Base-by-base conservation (phyloP, 2,797 vertebrate genomes). In the Paguma larvata region DNA sequence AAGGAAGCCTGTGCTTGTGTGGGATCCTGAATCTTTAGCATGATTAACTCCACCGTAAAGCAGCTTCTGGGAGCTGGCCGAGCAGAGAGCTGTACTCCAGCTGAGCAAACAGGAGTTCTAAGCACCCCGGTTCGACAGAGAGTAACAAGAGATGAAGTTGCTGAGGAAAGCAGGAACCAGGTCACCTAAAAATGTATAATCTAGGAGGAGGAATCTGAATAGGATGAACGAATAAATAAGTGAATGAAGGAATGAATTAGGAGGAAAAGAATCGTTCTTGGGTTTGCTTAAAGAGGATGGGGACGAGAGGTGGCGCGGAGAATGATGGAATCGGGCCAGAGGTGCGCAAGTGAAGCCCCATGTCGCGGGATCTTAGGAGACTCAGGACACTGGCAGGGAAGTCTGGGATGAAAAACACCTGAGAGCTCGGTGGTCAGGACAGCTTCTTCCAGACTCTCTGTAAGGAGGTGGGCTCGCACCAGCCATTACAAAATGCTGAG, bases 321-420 rank as follows among this genome's bases (percentile, higher is more conserved):
- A 30, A 72, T 0, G 1, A 8, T 1, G 0, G 11, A 51, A 14
- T 0, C n/a, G 1, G 4, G 73, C 25, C 27, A 0, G n/a, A 63
- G 7, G 46, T 5, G 0, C 8, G 27, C 6, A 0, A 2, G 19
- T 3, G 34, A 65, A n/a, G 34, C 68, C 27, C 0, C 3, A 9
- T 44, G 23, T 84, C 13, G 5, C 11, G 11, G 2, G 53, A 82
- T 78, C 19, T 72, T 0, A 9, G 7, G 7, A 27, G n/a, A 62
- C 34, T 14, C 0, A 3, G 14, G 6, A 0, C 6, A 0, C 27
- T 23, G 23, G 59, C 21, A 1, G 0, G 6, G 5, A 13, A 12
- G 16, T 2, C 8, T 1, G 0, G 7, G 8, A 25, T 5, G 34
- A 38, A 25, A 23, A 46, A 4, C 11, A 13, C 12, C 34, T 34